Evolutionary conservation across 2,888 invertebrate species (phyloP).

Genomic region (Caenorhabditis macrosperma): DNA sequence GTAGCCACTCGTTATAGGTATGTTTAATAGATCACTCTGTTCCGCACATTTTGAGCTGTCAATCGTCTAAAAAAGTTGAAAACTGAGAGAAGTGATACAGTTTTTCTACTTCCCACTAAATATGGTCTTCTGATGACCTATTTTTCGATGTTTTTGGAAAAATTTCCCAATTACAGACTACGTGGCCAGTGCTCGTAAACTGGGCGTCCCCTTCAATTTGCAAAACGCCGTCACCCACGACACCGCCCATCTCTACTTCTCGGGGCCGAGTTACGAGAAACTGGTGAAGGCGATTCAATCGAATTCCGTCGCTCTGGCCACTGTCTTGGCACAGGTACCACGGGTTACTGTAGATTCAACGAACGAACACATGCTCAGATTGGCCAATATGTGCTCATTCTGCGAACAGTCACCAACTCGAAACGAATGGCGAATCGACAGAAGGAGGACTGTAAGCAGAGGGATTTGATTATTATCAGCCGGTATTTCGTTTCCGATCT

Average conservation of each 20-base stretch:
- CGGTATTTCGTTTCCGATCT: too few relatives aligned
- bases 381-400: conserved; percentile 31
- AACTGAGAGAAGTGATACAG: too few relatives aligned
- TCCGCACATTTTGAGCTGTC: too few relatives aligned
- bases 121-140: too few relatives aligned
- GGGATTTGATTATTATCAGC: conserved; percentile 23
- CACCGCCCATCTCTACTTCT: conserved; percentile 7
- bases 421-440: conserved; percentile 28
- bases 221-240: conserved; percentile 19
- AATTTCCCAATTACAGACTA: conserved; percentile 40
- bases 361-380: too few relatives aligned
- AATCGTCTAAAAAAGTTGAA: too few relatives aligned
- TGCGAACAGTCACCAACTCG: conserved; percentile 7
- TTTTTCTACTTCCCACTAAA: too few relatives aligned
- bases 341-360: too few relatives aligned
- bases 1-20: too few relatives aligned
- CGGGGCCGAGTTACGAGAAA: conserved; percentile 27
- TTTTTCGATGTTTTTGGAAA: too few relatives aligned
- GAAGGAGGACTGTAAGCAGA: conserved; percentile 16
- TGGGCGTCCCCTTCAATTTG: conserved; percentile 30
- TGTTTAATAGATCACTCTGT: too few relatives aligned
- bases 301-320: background rate
- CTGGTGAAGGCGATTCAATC: conserved; percentile 33
- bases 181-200: conserved; percentile 12
- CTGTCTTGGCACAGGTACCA: conserved; percentile 34